These are phyloP conservation scores for Aphelenchoides fujianensis DNA, from an alignment of 1,140 invertebrate genomes.

Conservation along the genomic window DNA sequence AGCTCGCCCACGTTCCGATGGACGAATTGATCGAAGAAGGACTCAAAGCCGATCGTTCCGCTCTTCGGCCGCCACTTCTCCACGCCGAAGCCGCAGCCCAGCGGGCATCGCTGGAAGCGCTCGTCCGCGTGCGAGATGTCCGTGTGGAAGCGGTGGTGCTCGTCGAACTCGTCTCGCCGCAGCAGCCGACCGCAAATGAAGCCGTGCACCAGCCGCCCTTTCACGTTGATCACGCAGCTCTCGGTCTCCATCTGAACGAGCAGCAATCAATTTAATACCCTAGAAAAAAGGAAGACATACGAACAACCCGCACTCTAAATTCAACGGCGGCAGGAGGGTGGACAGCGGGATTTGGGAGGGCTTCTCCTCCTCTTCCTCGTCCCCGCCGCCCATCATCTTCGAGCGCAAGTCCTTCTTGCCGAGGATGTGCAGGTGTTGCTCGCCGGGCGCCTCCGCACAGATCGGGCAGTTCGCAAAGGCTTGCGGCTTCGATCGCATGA, in stretches of 20 bases:
- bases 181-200: background rate
- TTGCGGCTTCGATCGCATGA: constrained; percentile 1
- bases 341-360: background rate
- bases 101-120: background rate
- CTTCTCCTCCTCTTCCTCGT: background rate
- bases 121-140: background rate
- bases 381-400: background rate
- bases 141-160: background rate
- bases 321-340: background rate
- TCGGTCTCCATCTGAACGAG: background rate
- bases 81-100: background rate
- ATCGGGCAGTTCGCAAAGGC: background rate
- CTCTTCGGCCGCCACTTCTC: background rate
- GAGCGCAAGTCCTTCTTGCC: background rate
- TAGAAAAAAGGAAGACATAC: background rate
- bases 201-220: background rate
- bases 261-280: background rate
- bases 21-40: background rate
- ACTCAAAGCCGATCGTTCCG: background rate
- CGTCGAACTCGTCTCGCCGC: background rate
- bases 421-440: constrained; percentile 9
- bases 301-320: background rate
- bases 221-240: background rate
- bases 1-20: background rate
- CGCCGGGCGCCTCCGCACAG: background rate